These are phyloP conservation scores for Platycercus adscitus DNA, from an alignment of 2,113 vertebrate genomes.

Conservation along the genomic window DNA sequence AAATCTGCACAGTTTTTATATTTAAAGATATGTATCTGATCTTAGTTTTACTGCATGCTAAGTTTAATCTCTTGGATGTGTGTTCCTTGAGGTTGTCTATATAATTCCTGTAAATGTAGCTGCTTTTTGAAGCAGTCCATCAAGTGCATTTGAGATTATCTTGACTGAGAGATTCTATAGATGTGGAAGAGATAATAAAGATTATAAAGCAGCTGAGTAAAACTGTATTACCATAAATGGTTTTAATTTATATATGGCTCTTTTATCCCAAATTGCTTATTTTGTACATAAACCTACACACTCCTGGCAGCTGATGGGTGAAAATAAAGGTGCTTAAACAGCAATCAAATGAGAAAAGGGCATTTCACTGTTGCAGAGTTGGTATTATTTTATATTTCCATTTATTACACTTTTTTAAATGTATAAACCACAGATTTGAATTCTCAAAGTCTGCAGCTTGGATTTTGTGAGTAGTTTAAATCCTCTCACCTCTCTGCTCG, in stretches of 20 bases:
- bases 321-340: constrained; percentile 68
- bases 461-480: constrained; percentile 66
- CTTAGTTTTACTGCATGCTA: neutral
- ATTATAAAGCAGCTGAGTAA: constrained; percentile 10
- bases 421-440: constrained; percentile 65
- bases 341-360: constrained; percentile 59
- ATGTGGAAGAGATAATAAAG: neutral
- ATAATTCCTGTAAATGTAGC: constrained; percentile 27
- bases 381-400: constrained; percentile 69
- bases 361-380: constrained; percentile 64
- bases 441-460: constrained; percentile 59
- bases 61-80: constrained; percentile 31
- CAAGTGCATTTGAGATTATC: constrained; percentile 40
- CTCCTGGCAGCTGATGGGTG: constrained; percentile 54
- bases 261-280: constrained; percentile 40
- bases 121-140: constrained; percentile 42
- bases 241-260: constrained; percentile 49
- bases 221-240: constrained; percentile 25
- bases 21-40: neutral
- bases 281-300: constrained; percentile 48
- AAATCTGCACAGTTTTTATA: constrained; percentile 41
- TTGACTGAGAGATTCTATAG: neutral
- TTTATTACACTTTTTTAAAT: constrained; percentile 67
- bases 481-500: constrained; percentile 61
- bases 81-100: constrained; percentile 3